Conservation (phyloP, 1,140 invertebrate species). For the Melitaea cinxia region DNA sequence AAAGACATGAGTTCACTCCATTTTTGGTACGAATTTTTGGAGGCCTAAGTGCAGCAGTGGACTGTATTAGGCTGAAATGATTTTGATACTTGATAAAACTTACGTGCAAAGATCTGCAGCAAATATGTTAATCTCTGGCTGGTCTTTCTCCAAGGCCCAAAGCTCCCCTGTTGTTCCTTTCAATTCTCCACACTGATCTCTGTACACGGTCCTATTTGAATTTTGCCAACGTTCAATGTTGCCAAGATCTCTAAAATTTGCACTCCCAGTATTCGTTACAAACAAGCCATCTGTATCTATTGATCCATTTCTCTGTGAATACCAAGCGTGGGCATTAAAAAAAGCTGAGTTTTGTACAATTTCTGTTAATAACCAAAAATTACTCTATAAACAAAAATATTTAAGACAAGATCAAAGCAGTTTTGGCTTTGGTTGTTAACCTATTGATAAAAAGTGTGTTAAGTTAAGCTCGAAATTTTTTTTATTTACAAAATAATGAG, state of each 20-base stretch:
- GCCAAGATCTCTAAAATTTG: constrained; percentile 84
- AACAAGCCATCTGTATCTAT: constrained; percentile 87
- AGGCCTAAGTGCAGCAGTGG: too few species aligned
- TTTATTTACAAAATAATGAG: too few species aligned
- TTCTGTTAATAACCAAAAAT: too few species aligned
- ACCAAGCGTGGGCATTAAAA: not conserved
- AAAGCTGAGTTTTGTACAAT: too few species aligned
- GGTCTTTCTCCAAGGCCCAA: constrained; percentile 85
- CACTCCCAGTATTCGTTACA: constrained; percentile 87
- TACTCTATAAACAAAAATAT: too few species aligned
- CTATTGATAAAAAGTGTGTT: too few species aligned
- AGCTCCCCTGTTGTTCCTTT: constrained; percentile 89
- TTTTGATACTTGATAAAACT: constrained; percentile 37
- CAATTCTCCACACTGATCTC: constrained; percentile 83
- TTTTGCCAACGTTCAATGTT: constrained; percentile 87
- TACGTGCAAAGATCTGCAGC: constrained; percentile 86
- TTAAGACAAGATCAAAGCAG: too few species aligned
- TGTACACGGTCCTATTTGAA: constrained; percentile 78
- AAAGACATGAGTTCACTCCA: too few species aligned
- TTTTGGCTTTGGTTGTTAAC: too few species aligned
- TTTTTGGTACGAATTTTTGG: too few species aligned
- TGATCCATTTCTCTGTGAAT: constrained; percentile 85
- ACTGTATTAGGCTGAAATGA: not conserved
- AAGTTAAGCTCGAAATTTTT: too few species aligned
- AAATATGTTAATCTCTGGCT: constrained; percentile 84